phyloP scores from a whole-genome alignment of 2,888 invertebrate genomes.

The Phaonia tiefii region DNA sequence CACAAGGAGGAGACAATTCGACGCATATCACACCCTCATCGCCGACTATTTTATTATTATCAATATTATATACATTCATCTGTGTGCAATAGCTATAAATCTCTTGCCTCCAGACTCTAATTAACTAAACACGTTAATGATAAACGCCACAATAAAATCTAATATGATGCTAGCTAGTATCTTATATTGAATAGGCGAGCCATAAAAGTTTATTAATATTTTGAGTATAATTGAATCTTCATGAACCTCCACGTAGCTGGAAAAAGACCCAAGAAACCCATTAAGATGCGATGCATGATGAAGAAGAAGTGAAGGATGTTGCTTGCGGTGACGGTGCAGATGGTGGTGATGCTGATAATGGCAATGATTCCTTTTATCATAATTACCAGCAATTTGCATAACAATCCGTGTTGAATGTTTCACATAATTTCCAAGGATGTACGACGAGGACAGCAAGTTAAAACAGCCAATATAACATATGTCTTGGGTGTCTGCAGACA shows the following conservation, averaged over 20 bases:
- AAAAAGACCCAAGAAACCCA: neutral
- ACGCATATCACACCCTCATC: too few species aligned
- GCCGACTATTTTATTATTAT: too few species aligned
- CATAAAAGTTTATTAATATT: slow-evolving; percentile 1
- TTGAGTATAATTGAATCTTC: neutral
- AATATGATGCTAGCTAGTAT: too few species aligned
- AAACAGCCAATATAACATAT: neutral
- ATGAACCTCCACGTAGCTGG: neutral
- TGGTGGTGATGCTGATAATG: slow-evolving; percentile 12
- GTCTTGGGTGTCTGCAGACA: neutral
- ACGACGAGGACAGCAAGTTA: slow-evolving; percentile 3
- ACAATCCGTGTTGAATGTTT: slow-evolving; percentile 73
- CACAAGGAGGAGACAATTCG: too few species aligned
- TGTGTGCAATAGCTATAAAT: too few species aligned
- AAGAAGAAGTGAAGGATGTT: neutral
- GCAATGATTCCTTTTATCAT: slow-evolving; percentile 64
- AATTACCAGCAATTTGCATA: slow-evolving; percentile 77
- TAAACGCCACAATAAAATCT: too few species aligned
- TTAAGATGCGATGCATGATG: neutral
- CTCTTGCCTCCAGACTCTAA: too few species aligned
- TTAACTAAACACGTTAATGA: too few species aligned
- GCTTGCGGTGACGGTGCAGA: neutral
- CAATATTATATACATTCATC: too few species aligned
- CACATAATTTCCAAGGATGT: slow-evolving; percentile 70
- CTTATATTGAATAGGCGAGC: too few species aligned